Conservation (phyloP, 2,888 invertebrate genomes). For the Anaspis maculata region DNA sequence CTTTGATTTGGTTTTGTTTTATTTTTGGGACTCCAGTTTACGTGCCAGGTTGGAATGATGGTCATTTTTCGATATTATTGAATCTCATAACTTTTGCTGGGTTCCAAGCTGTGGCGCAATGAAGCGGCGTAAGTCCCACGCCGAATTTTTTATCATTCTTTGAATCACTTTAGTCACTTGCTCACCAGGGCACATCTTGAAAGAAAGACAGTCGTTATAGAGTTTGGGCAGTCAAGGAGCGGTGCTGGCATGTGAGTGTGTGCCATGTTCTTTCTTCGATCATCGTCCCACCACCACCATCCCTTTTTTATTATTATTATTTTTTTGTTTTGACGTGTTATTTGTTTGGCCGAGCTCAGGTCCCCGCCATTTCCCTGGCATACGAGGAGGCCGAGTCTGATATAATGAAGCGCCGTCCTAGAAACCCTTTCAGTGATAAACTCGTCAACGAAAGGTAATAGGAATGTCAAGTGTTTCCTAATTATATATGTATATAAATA, state of each 20-base stretch:
- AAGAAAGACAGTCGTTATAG: too few relatives aligned
- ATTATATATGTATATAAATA: too few relatives aligned
- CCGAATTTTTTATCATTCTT: too few relatives aligned
- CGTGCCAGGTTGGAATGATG: too few relatives aligned
- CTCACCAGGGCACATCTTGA: too few relatives aligned
- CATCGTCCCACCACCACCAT: slow-evolving; percentile 13
- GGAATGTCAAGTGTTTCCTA: slow-evolving; percentile 13
- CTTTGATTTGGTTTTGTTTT: too few relatives aligned
- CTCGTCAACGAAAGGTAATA: slow-evolving; percentile 95
- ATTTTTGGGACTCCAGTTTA: too few relatives aligned
- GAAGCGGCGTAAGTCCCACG: too few relatives aligned
- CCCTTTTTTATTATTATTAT: slow-evolving; percentile 12
- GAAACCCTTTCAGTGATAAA: slow-evolving; percentile 95
- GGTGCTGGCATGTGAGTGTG: slow-evolving; percentile 37
- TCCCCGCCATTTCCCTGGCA: slow-evolving; percentile 96
- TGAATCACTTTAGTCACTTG: too few relatives aligned
- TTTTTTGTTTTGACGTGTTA: slow-evolving; percentile 17
- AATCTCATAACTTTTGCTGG: too few relatives aligned
- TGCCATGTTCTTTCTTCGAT: slow-evolving; percentile 14
- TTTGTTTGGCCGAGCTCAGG: slow-evolving; percentile 53
- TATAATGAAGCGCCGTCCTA: slow-evolving; percentile 97
- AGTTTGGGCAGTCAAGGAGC: slow-evolving; percentile 36
- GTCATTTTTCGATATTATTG: too few relatives aligned
- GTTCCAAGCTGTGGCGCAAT: too few relatives aligned
- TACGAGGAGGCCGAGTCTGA: slow-evolving; percentile 97